Evolutionary conservation across 2,113 vertebrate species (phyloP), one percentile per base, ranked within the genome.

Genomic region (Stegastes partitus): DNA sequence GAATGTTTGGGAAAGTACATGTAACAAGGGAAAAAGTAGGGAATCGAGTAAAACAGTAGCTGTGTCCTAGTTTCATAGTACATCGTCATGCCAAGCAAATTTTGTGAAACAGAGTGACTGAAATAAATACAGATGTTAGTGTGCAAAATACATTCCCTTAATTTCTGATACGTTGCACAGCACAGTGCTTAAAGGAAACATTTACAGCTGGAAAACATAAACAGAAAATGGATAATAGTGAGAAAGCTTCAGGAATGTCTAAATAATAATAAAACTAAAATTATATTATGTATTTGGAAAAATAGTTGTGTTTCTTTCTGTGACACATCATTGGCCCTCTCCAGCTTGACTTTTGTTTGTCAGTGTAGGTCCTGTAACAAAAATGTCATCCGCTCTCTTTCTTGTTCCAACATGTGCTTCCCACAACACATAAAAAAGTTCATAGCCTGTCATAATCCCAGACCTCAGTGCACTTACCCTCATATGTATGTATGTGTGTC

Each of bases 1-100:
- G 70, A 53, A 77, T 81, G 65, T 89, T 84, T 77, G 45, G 74
- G 56, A 68, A 55, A 81, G 68, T 67, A 53, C 54, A 72, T 78
- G 63, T 47, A 74, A 68, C 53, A 57, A 37, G 26, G 42, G 39
- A 66, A 28, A 82, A 70, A 64, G 10, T 25, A 39, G 22, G 19
- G 59, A 74, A 34, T 61, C 0, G 2, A 68, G 26, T 56, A 26
- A 45, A 39, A 57, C 65, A 3, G 59, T 28, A 73, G 66, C 44
- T 3, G 3, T 55, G 55, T 53, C 61, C 47, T 54, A 26, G 7
- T 59, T 62, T 26, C 14, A 59, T 28, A 31, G 14, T 54, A 49
- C 16, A n/a, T 45, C 21, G 18, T 47, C 56, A 68, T 31, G 23
- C 11, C n/a, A 2, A 50, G 64, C 28, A 74, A 10, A 2, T 11